A percentile compares a stretch with the other conserved stretches of the same genome.
phyloP scores from a whole-genome alignment of 2,797 vertebrate species.

The Alca torda region DNA sequence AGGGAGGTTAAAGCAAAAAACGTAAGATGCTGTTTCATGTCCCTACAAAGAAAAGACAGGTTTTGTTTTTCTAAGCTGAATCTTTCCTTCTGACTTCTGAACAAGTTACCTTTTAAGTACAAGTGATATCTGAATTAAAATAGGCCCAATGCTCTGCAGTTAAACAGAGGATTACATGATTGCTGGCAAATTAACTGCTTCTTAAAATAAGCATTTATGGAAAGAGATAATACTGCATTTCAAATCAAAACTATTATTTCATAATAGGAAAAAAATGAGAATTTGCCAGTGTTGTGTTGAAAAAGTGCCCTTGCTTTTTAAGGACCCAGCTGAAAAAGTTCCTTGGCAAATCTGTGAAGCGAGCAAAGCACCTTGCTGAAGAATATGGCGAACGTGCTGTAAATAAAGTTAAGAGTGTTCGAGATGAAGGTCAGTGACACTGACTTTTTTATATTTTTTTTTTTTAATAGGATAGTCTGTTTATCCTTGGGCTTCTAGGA shows the following conservation, averaged over 20 bases:
- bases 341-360: constrained; percentile 95
- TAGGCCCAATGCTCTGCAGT: background rate
- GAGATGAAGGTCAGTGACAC: constrained; percentile 88
- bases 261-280: background rate
- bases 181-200: background rate
- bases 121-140: background rate
- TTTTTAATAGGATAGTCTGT: background rate
- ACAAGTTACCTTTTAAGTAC: background rate
- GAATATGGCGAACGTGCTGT: constrained; percentile 97
- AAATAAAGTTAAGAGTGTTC: constrained; percentile 98
- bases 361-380: constrained; percentile 94
- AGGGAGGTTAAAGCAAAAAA: constrained; percentile 96
- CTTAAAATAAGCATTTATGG: background rate
- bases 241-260: background rate
- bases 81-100: background rate
- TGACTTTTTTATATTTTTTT: background rate
- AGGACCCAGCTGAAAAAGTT: constrained; percentile 97
- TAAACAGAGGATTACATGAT: background rate
- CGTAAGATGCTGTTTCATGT: constrained; percentile 78
- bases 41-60: background rate
- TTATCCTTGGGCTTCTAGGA: background rate
- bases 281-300: background rate
- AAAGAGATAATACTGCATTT: background rate
- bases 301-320: constrained; percentile 6
- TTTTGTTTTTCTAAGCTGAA: background rate